Conservation (phyloP, 2,113 vertebrate species). For the Phylloscopus whistleri region DNA sequence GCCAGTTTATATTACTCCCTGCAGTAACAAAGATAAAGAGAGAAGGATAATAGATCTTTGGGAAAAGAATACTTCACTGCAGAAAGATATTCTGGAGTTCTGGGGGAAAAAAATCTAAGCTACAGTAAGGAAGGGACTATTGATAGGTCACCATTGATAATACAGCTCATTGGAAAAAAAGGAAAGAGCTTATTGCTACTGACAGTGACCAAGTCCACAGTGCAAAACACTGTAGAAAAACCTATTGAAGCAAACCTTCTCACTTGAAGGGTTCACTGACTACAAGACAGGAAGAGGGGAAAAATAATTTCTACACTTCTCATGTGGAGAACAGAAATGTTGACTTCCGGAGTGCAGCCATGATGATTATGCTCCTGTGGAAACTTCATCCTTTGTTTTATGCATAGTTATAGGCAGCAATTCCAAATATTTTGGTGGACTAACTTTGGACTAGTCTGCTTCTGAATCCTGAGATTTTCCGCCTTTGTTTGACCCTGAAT, state of each 20-base stretch:
- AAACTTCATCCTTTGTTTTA: neutral
- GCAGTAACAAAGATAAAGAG: neutral
- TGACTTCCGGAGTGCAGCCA: neutral
- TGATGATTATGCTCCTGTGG: neutral
- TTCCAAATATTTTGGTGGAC: neutral
- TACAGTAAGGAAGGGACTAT: neutral
- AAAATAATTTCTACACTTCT: neutral
- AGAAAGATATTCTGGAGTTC: neutral
- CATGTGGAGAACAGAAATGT: neutral
- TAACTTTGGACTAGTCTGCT: neutral
- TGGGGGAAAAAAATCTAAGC: neutral
- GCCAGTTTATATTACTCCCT: neutral
- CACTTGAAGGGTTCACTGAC: neutral
- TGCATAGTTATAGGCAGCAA: neutral
- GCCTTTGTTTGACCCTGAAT: neutral
- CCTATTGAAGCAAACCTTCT: neutral
- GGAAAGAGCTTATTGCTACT: neutral
- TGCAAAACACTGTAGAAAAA: neutral
- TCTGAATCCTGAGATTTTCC: neutral
- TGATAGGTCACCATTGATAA: neutral
- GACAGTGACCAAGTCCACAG: neutral
- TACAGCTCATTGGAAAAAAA: neutral
- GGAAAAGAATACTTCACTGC: neutral
- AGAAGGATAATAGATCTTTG: neutral
- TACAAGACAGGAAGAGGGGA: neutral